phyloP scores from a whole-genome alignment of 2,113 vertebrate species.

The Suricata suricatta region DNA sequence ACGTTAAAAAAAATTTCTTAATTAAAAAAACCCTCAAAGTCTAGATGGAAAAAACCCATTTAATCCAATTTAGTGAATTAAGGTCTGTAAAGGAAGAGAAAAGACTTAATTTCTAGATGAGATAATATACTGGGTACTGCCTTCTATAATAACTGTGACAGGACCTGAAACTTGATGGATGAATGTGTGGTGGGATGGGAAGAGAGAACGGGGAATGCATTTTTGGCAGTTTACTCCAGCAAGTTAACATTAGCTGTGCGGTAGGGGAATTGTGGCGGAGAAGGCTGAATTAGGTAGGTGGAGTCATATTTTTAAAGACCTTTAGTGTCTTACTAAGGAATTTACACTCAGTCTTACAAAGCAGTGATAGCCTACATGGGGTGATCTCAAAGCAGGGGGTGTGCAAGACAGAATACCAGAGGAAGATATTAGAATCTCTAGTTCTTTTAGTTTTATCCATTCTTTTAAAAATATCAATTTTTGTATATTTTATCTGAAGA shows the following conservation, averaged over 20 bases:
- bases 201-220: neutral
- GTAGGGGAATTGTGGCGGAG: neutral
- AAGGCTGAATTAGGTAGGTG: constrained; percentile 23
- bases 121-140: neutral
- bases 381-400: neutral
- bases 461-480: neutral
- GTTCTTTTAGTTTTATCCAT: constrained; percentile 10
- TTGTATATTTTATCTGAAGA: neutral
- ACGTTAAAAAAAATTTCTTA: no score
- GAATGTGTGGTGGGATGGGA: neutral
- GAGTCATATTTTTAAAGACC: constrained; percentile 23
- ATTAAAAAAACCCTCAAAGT: no score
- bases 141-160: neutral
- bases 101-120: constrained; percentile 5
- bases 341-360: neutral
- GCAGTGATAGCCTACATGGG: neutral
- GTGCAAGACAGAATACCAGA: neutral
- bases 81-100: neutral
- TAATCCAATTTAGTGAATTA: neutral
- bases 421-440: constrained; percentile 31
- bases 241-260: neutral
- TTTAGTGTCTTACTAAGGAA: constrained; percentile 11
- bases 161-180: constrained; percentile 12
- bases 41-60: neutral
- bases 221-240: neutral